Percentiles rank a stretch among this genome's conserved stretches.
phyloP scores from a whole-genome alignment of 2,888 invertebrate genomes.

The Hylaea fasciaria region DNA sequence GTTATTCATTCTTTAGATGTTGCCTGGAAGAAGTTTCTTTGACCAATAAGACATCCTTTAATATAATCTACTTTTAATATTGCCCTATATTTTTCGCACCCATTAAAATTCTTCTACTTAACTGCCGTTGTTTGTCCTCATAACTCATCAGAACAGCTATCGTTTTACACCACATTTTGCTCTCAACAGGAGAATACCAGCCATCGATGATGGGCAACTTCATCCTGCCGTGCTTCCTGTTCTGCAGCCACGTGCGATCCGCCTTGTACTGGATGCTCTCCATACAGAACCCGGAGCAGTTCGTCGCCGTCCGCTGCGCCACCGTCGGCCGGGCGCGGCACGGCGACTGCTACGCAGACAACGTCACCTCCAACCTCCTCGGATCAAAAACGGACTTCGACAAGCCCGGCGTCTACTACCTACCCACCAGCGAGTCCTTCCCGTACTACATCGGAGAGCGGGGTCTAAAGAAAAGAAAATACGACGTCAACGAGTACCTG shows the following conservation, averaged over 20 bases:
- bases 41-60: too few relatives aligned
- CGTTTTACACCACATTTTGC: too few relatives aligned
- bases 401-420: conserved; percentile 68
- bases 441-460: conserved; percentile 68
- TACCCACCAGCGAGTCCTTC: conserved; percentile 59
- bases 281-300: conserved; percentile 59
- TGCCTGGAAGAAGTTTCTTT: too few relatives aligned
- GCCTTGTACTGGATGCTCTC: conserved; percentile 67
- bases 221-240: conserved; percentile 70
- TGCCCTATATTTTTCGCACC: too few relatives aligned
- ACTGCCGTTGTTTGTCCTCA: too few relatives aligned
- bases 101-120: too few relatives aligned
- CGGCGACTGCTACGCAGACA: conserved; percentile 64
- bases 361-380: conserved; percentile 56
- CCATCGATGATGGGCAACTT: conserved; percentile 61
- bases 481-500: conserved; percentile 62
- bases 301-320: conserved; percentile 65
- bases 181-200: conserved; percentile 70
- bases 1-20: too few relatives aligned
- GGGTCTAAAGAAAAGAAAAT: conserved; percentile 57
- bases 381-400: conserved; percentile 71
- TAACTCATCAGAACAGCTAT: too few relatives aligned
- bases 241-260: conserved; percentile 74
- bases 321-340: conserved; percentile 60
- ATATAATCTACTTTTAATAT: too few relatives aligned